A percentile compares a stretch with the other conserved stretches of the same genome.
These are phyloP conservation scores for Sprattus sprattus DNA, from an alignment of 2,113 vertebrate genomes.

Conservation along the genomic window DNA sequence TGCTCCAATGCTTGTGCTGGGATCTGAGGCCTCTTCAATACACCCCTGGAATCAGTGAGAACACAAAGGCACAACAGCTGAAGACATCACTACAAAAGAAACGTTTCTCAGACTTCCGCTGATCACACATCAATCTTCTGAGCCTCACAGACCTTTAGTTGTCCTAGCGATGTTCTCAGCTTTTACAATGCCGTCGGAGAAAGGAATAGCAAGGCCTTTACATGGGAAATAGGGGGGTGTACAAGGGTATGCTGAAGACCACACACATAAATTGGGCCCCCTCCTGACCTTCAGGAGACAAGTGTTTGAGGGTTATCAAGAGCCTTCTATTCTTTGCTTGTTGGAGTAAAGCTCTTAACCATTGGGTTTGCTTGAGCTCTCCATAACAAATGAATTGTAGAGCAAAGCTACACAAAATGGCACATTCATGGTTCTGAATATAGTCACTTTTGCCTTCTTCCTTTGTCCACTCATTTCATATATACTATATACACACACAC, in stretches of 20 bases:
- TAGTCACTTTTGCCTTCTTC: background rate
- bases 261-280: constrained; percentile 4
- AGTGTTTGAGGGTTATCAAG: background rate
- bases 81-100: constrained; percentile 31
- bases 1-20: constrained; percentile 84
- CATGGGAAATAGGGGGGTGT: background rate
- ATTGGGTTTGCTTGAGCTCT: background rate
- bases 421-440: background rate
- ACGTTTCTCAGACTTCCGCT: background rate
- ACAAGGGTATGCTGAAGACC: background rate
- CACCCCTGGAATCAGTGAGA: constrained; percentile 68
- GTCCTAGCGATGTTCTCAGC: background rate
- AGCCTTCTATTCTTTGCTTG: background rate
- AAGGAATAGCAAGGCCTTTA: background rate
- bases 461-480: background rate
- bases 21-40: constrained; percentile 78
- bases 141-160: background rate
- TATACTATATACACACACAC: no score
- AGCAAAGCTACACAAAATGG: background rate
- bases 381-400: background rate
- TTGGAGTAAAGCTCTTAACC: background rate
- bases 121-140: constrained; percentile 11
- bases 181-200: background rate
- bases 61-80: constrained; percentile 22
- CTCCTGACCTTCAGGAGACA: background rate